Conservation (phyloP, 2,113 vertebrate species). For the Natator depressus region DNA sequence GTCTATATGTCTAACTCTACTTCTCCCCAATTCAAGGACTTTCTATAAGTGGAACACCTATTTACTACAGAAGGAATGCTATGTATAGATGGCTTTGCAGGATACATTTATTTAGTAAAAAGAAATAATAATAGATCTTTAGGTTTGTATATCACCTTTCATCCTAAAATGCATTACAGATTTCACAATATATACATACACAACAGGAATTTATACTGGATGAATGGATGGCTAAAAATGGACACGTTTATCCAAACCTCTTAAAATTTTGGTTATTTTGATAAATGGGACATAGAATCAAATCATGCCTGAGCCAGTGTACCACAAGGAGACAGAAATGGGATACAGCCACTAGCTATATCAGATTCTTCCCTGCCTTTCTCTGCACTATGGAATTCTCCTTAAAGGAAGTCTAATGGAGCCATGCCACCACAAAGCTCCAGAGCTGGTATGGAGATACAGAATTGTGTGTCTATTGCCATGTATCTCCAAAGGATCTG, state of each 20-base stretch:
- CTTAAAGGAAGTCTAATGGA: not conserved
- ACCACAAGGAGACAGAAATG: not conserved
- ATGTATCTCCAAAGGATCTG: not conserved
- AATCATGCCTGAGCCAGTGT: not conserved
- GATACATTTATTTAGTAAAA: not conserved
- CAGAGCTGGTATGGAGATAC: not conserved
- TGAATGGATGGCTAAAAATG: not conserved
- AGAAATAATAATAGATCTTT: not conserved
- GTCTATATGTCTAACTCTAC: not conserved
- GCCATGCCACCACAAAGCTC: not conserved
- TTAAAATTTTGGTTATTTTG: not conserved
- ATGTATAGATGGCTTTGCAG: not conserved
- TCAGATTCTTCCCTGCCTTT: not conserved
- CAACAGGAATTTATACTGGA: not conserved
- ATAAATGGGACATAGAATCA: not conserved
- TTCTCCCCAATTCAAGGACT: not conserved
- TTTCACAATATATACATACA: not conserved
- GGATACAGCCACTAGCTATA: not conserved
- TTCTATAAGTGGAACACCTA: not conserved
- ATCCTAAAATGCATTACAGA: not conserved
- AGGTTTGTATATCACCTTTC: not conserved
- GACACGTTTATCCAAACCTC: not conserved
- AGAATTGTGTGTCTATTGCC: not conserved
- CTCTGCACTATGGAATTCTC: not conserved
- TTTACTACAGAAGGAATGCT: not conserved